Evolutionary conservation across 2,113 vertebrate species (phyloP), one percentile per base, ranked within the genome.

Genomic region (Nanger granti): DNA sequence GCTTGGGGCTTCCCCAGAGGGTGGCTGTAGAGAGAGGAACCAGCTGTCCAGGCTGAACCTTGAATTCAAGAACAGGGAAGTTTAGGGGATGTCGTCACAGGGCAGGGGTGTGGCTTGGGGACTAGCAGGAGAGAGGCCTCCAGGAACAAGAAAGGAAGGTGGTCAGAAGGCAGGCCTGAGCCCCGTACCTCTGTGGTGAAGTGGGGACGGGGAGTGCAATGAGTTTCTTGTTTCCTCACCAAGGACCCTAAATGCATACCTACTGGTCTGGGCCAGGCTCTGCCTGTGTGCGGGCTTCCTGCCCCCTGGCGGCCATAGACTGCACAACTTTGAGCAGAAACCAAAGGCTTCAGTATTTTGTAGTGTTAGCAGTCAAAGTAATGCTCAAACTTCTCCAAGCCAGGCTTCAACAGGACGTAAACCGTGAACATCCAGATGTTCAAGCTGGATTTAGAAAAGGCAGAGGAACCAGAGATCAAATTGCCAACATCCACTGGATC

Each of bases 271-370:
- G 29, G 15, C 47, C 29, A 52, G n/a, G 49, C 34, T 34, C 44
- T 6, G 5, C 13, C 60, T 29, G 34, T 7, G 7, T 0, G 2
- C 1, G 14, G 17, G 41, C 8, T 6, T n/a, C 69, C 82, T 49
- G 62, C 73, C 87, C 86, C 52, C 91, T 89, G 47, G 64, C 0
- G 52, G 96, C 49, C 91, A 31, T 3, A 6, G 47, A 41, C 44
- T 31, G 76, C 60, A 76, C 44, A 29, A 2, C 85, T n/a, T 24
- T 4, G 64, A n/a, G 64, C 6, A 47, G 44, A 84, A 18, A 26
- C 5, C 37, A 37, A 64, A 41, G 12, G 29, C 49, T 34, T 41
- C 5, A 1, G 6, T n/a, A 7, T 47, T 37, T 28, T 52, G 28
- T 54, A 4, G 8, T 5, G 37, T 73, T 37, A 31, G 10, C 69